Evolutionary conservation across 2,888 invertebrate genomes (phyloP), one percentile per base, ranked within the genome.

Genomic region (Cheiracanthium punctorium): DNA sequence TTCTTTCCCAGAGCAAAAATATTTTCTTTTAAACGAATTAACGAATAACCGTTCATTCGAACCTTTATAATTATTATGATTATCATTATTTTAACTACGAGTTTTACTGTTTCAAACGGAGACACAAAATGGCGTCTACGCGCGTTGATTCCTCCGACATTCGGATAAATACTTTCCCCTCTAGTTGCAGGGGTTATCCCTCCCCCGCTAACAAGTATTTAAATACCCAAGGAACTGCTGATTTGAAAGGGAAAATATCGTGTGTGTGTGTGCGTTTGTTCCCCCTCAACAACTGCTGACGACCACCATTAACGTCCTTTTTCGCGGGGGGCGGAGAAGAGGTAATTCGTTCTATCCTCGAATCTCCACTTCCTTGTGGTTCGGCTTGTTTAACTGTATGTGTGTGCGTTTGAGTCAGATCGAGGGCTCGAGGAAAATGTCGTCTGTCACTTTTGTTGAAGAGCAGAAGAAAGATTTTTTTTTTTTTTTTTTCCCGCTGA

Each of bases 171-270:
- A 58, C 4, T 24, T 24, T 5, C 24, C 17, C 58, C 58, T 24
- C 58, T 17, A 24, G 4, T 5, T 7, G 24, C 12, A 5, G 58
- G 24, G 58, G 58, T 58, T 58, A 58, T 33, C 69, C n/a, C 65
- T 67, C n/a, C 77, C 73, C 84, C 65, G n/a, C 69, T 84, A 84
- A 84, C 84, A 84, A 84, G 84, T 41, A 84, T 84, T 84, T 84
- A 84, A 84, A 79, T 84, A 84, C 84, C 33, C 52, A 7, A 69
- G 69, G 69, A 65, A 77, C 77, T 65, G 32, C 82, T 77, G 84
- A 84, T 84, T 84, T 84, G 84, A 84, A 84, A 84, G 84, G 79
- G 84, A 84, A 84, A 84, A 84, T 58, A 69, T 84, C 84, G 67
- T 79, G 75, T 48, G 17, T 28, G 52, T 72, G 58, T 58, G 20